Conservation (phyloP, 2,113 vertebrate species). For the Sinocyclocheilus maitianheensis region DNA sequence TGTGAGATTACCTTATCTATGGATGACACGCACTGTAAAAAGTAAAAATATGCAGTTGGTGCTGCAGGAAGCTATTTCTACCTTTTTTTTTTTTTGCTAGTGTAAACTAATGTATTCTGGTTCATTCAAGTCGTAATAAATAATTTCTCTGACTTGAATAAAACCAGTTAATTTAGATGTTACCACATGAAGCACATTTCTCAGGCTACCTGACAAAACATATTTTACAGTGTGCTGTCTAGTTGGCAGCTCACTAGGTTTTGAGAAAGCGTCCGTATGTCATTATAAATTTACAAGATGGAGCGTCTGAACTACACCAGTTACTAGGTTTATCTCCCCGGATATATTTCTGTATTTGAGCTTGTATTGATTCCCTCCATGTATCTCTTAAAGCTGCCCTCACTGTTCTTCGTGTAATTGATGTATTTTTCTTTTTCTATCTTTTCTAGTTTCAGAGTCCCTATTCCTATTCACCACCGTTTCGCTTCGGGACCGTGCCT, state of each 20-base stretch:
- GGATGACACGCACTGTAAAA: not conserved
- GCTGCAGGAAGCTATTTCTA: not conserved
- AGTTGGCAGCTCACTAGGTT: constrained; percentile 16
- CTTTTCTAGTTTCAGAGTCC: constrained; percentile 90
- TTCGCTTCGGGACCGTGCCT: constrained; percentile 96
- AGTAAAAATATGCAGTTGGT: not conserved
- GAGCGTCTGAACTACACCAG: constrained; percentile 3
- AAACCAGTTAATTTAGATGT: not conserved
- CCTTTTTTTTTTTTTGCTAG: too few relatives aligned
- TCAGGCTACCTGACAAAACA: constrained; percentile 25
- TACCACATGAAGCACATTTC: not conserved
- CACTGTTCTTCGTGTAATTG: not conserved
- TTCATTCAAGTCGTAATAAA: constrained; percentile 9
- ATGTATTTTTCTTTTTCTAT: not conserved
- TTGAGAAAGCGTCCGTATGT: not conserved
- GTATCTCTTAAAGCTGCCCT: not conserved
- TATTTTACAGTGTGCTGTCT: not conserved
- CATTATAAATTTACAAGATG: constrained; percentile 35
- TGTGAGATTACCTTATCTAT: not conserved
- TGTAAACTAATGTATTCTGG: not conserved
- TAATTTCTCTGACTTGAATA: constrained; percentile 12
- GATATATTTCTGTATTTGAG: constrained; percentile 13
- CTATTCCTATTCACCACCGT: constrained; percentile 93
- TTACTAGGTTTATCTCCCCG: not conserved
- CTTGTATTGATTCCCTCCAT: not conserved